phyloP scores from a whole-genome alignment of 2,113 vertebrate species.

The Gasterosteus nipponicus region DNA sequence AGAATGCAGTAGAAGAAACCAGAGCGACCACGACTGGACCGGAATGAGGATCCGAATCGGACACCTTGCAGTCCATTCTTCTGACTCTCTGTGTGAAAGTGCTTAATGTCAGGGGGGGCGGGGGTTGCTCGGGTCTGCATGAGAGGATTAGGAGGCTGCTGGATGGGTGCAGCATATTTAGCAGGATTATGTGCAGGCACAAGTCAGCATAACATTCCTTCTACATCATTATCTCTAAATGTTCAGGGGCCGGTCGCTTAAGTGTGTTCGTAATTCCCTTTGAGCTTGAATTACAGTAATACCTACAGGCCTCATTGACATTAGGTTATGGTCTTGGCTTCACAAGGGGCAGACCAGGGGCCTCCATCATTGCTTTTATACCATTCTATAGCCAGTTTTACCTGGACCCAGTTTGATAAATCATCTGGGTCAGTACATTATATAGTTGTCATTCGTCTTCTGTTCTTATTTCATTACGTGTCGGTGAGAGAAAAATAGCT shows the following conservation, averaged over 20 bases:
- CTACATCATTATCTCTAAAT: constrained; percentile 62
- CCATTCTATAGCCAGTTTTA: neutral
- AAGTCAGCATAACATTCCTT: constrained; percentile 67
- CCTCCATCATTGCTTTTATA: neutral
- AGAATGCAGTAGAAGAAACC: constrained; percentile 47
- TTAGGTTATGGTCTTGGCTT: neutral
- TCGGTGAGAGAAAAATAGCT: neutral
- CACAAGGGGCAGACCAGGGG: neutral
- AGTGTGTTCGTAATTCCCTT: constrained; percentile 23
- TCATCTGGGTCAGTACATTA: neutral
- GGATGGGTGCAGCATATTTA: constrained; percentile 71
- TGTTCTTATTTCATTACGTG: neutral
- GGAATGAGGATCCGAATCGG: constrained; percentile 5
- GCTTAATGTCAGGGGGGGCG: constrained; percentile 38
- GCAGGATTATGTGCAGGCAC: constrained; percentile 66
- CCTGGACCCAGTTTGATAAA: neutral
- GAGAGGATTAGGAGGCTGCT: constrained; percentile 64
- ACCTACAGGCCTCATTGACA: neutral
- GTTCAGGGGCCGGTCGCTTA: constrained; percentile 33
- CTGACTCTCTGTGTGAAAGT: constrained; percentile 44
- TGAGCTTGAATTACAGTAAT: constrained; percentile 15
- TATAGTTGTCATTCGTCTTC: neutral
- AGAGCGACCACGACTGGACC: constrained; percentile 32
- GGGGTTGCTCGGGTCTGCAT: constrained; percentile 35
- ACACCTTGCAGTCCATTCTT: constrained; percentile 39